Conservation (phyloP, 2,888 invertebrate genomes). For the Orchestes rusci region DNA sequence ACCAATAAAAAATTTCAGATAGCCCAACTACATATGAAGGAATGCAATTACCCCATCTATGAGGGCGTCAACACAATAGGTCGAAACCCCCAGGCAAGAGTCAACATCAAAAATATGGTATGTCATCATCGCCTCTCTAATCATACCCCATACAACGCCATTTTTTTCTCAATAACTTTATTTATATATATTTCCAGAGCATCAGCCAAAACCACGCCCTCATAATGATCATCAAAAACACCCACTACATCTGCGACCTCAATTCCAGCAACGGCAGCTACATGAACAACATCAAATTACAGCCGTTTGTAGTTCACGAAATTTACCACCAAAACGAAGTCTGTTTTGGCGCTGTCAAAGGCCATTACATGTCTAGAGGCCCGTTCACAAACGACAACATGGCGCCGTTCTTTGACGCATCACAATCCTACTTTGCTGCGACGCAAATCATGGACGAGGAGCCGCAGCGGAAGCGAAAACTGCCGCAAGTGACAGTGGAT, state of each 20-base stretch:
- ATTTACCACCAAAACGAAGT: no score
- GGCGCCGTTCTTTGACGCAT: no score
- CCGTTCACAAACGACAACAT: no score
- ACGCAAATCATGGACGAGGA: no score
- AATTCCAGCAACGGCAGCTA: slow-evolving; percentile 40
- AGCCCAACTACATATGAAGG: slow-evolving; percentile 20
- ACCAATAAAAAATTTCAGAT: no score
- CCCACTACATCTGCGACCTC: slow-evolving; percentile 38
- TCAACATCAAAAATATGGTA: slow-evolving; percentile 39
- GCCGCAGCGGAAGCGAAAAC: no score
- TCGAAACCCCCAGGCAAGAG: slow-evolving; percentile 34
- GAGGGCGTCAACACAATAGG: slow-evolving; percentile 40
- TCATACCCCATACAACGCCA: background rate
- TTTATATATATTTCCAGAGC: slow-evolving; percentile 30
- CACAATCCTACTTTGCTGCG: no score
- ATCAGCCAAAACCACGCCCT: slow-evolving; percentile 41
- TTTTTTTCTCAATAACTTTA: background rate
- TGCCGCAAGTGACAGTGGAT: no score
- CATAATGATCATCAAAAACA: slow-evolving; percentile 34
- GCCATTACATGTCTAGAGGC: no score
- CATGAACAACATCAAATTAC: slow-evolving; percentile 30
- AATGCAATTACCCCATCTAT: slow-evolving; percentile 23
- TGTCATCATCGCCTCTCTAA: slow-evolving; percentile 3
- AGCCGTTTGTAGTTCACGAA: slow-evolving; percentile 35
- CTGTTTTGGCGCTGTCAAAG: no score